Evolutionary conservation across 2,888 invertebrate species (phyloP), one percentile per base, ranked within the genome.

Genomic region (Idaea dimidiata): DNA sequence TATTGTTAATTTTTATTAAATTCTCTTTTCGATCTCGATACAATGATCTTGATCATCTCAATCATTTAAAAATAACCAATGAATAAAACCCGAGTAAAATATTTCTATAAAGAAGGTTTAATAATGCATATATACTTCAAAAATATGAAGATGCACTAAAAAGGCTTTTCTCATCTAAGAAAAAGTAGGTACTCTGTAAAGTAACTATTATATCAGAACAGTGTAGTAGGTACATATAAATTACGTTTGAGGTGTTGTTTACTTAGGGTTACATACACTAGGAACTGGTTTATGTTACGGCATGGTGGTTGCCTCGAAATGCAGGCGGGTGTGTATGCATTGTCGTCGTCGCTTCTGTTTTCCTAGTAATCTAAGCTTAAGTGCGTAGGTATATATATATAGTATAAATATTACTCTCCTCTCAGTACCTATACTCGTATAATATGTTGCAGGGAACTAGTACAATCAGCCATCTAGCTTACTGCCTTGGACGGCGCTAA

Each of bases 271-370:
- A 56, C 62, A 17, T 56, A 64, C 62, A 68, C 62, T 55, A 65
- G 64, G 43, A 59, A 56, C 59, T 17, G 68, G 63, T 72, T 69
- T 72, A 70, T 62, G 54, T 60, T 64, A 43, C 59, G 60, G 67
- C 65, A 67, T 72, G 59, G 67, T 59, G 60, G 59, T 54, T 18
- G 66, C 65, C 70, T 72, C 64, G 65, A 65, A 67, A 66, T 72
- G 65, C 72, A 72, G 68, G 70, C 68, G 72, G 67, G 66, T 66
- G 68, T 66, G 67, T 64, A 62, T 58, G 18, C 32, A 31, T 61
- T 16, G 16, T 54, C 7, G 43, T 61, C 17, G 16, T 54, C 7
- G 7, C 54, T n/a, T 8, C 17, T 54, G 54, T n/a, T n/a, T 54
- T 54, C 54, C 17, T 54, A 17, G 54, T 54, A 17, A 54, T 54